Evolutionary conservation across 2,113 vertebrate genomes (phyloP), one percentile per base, ranked within the genome.

Genomic region (Odontesthes bonariensis): DNA sequence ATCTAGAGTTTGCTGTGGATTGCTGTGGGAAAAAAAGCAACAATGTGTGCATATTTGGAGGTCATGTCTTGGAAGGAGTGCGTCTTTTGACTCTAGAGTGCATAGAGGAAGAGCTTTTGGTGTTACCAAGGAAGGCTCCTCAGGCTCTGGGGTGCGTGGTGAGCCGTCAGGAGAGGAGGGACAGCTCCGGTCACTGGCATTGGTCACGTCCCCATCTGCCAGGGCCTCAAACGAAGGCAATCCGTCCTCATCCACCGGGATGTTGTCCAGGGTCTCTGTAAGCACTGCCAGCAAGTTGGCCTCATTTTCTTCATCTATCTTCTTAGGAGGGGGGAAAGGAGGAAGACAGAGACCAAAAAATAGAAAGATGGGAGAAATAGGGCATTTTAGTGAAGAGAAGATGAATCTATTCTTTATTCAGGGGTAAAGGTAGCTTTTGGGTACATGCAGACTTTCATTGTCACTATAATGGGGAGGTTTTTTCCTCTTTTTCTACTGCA

Each of bases 291-390:
- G 95, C 95, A 99, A 96, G 95, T 98, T 99, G 80, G 97, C 98
- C 94, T 99, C 98, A 80, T 96, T 98, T 93, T 99, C 98, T 95
- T 99, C 98, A 95, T 99, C 98, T 97, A 99, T 98, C 96, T 99
- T 99, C 97, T 98, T 94, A 89, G 90, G 84, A 82, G 83, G 73
- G 83, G 55, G 70, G 64, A 77, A 59, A 74, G 47, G 75, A 83
- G 79, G 58, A 47, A 72, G 61, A 79, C 70, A 57, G 60, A 82
- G 53, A n/a, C n/a, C n/a, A n/a, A 84, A 69, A 83, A 74, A 89
- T 23, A 83, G 51, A 82, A 72, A 83, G 47, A 84, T 33, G 22
- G 3, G 57, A 70, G 77, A 93, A 88, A 92, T 88, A 89, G 91
- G 87, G 92, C 87, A 90, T 89, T 93, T 94, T 92, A 93, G 89